Percentiles rank a stretch among this genome's conserved stretches.
These are phyloP conservation scores for Aphelenchoides bicaudatus DNA, from an alignment of 2,888 invertebrate genomes.

Conservation along the genomic window DNA sequence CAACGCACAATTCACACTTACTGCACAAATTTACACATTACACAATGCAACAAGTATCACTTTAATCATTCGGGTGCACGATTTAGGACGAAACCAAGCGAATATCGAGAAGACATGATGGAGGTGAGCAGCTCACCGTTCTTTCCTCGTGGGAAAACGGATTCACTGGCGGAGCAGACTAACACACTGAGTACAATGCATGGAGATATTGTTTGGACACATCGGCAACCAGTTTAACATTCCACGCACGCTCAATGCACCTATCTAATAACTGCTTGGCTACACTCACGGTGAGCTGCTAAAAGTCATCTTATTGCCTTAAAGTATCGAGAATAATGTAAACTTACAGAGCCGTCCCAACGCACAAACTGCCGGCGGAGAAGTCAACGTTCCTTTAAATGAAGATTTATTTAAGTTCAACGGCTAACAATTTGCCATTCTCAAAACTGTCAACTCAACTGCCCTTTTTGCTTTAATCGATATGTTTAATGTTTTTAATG, in stretches of 20 bases:
- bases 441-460: neutral
- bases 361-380: constrained; percentile 3
- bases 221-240: no score
- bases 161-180: neutral
- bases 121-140: no score
- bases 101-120: no score
- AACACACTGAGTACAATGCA: constrained; percentile 8
- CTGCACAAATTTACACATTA: no score
- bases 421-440: neutral
- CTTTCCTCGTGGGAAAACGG: no score
- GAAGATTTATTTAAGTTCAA: constrained; percentile 3
- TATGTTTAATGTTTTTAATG: neutral
- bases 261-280: neutral
- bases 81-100: no score
- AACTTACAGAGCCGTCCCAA: neutral
- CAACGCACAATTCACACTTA: no score
- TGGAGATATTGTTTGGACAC: no score
- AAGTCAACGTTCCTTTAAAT: constrained; percentile 9
- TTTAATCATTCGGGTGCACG: no score
- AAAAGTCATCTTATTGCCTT: neutral
- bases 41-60: no score
- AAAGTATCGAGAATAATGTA: neutral
- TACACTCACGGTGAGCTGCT: constrained; percentile 7
- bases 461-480: neutral
- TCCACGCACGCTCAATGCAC: neutral